These are phyloP conservation scores for Tenthredo livida DNA, from an alignment of 2,888 invertebrate genomes.

Conservation along the genomic window DNA sequence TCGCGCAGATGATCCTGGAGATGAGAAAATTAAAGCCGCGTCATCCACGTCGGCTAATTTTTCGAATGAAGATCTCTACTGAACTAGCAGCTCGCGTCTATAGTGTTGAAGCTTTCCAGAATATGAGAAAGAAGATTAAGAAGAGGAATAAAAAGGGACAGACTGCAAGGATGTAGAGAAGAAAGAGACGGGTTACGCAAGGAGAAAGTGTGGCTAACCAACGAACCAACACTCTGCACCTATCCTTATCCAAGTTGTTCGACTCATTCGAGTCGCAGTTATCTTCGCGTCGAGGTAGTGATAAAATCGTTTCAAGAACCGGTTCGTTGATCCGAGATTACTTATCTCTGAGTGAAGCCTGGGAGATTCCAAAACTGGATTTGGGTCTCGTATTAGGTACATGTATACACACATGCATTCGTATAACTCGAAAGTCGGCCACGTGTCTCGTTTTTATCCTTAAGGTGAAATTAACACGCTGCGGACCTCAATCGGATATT, in stretches of 20 bases:
- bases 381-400: neutral
- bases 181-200: conserved; percentile 33
- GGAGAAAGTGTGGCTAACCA: conserved; percentile 38
- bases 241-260: conserved; percentile 40
- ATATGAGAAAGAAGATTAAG: neutral
- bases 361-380: conserved; percentile 40
- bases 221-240: neutral
- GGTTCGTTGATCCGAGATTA: conserved; percentile 41
- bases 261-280: conserved; percentile 23
- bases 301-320: conserved; percentile 44
- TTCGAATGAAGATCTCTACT: neutral
- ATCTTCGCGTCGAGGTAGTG: conserved; percentile 8
- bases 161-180: neutral
- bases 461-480: neutral
- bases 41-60: neutral
- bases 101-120: no score
- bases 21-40: neutral
- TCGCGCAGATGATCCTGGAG: neutral
- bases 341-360: conserved; percentile 17
- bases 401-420: neutral
- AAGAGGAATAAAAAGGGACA: neutral
- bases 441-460: conserved; percentile 6
- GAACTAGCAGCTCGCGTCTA: no score
- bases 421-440: conserved; percentile 26
- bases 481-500: no score